Evolutionary conservation across 2,888 invertebrate species (phyloP), one percentile per base, ranked within the genome.

Genomic region (Zygogramma bicolorata): DNA sequence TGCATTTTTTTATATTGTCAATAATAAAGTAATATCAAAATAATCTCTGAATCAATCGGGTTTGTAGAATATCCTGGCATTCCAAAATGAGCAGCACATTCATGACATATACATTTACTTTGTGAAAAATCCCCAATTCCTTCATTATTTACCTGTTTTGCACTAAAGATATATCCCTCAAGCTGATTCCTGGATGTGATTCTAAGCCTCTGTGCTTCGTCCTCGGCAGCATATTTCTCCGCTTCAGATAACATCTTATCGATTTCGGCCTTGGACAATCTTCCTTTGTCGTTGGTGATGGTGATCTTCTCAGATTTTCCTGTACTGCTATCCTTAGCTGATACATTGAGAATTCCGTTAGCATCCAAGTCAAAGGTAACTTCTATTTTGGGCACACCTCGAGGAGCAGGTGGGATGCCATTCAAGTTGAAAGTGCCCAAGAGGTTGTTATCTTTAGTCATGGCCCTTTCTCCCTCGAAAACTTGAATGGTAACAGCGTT

Each of bases 371-470:
- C 96, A 79, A 97, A 97, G 0, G 95, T 94, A 0, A 96, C 90
- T 86, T 92, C 90, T 79, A 93, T 91, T 88, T 94, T 93, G 0
- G 94, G 94, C 0, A 93, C 89, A 18, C 95, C 96, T 77, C 95
- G 90, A 0, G 95, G 95, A 0, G 95, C 94, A 27, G 95, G 95
- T 29, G 95, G 94, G 69, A 96, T 95, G 7, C 95, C 96, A 4
- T 92, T 90, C 20, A 95, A 88, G 82, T 94, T 94, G 82, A 95
- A 95, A 10, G 93, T 95, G n/a, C 63, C 95, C 65, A 96, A 86
- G 1, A 95, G 87, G 82, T 97, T 96, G 85, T 97, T 97, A 84
- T 97, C 97, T 85, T 92, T 96, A 7, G 97, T 97, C 95, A 97
- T 94, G 20, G 95, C 93, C 72, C 97, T 89, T 87, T 96, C 95